phyloP scores from a whole-genome alignment of 2,797 vertebrate species.

The Lutra lutra region DNA sequence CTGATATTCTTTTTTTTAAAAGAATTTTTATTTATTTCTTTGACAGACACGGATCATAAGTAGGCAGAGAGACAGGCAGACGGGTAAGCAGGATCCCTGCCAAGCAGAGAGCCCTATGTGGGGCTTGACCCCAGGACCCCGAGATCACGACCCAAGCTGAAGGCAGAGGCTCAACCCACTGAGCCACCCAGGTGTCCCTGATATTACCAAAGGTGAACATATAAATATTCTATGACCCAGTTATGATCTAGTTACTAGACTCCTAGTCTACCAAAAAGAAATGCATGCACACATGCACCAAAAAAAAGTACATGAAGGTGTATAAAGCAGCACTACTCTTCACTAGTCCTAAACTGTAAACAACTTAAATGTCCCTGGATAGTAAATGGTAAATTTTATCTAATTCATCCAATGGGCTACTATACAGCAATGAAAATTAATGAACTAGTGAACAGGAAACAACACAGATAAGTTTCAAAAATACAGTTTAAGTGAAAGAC shows the following conservation, averaged over 20 bases:
- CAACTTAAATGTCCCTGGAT: neutral
- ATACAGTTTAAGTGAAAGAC: neutral
- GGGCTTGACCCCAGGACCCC: no score
- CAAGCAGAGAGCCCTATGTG: no score
- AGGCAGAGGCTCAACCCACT: no score
- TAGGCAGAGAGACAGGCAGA: no score
- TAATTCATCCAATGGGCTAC: neutral
- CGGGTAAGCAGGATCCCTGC: no score
- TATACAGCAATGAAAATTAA: conserved; percentile 27
- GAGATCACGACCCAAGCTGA: no score
- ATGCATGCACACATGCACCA: neutral
- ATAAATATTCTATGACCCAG: neutral
- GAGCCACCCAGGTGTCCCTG: no score
- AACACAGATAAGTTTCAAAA: conserved; percentile 27
- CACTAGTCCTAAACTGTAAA: neutral
- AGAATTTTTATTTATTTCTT: no score
- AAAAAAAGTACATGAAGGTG: neutral
- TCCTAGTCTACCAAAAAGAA: conserved; percentile 9
- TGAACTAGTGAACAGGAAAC: neutral
- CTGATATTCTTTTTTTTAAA: neutral
- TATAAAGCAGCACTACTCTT: neutral
- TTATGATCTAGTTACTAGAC: conserved; percentile 9
- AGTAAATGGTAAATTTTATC: neutral
- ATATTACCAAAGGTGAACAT: neutral
- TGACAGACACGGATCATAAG: no score